Evolutionary conservation across 53 echinoderm and acorn worm species (phyloP).

Genomic region (Glandiceps talaboti): DNA sequence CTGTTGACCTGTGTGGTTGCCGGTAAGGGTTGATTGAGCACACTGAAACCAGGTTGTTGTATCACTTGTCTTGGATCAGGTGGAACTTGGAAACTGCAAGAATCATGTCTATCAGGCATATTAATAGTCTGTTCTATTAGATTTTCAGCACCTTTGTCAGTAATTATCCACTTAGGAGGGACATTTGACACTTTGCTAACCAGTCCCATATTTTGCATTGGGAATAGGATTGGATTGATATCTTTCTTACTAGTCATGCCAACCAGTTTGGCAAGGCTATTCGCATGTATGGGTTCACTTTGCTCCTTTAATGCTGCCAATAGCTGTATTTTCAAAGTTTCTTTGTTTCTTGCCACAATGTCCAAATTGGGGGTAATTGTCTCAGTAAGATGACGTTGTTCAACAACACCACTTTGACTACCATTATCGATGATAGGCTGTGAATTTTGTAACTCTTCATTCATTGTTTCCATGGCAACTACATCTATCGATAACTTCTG

Average conservation of each 20-base stretch:
- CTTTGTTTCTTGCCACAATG: not conserved
- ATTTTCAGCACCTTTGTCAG: slow-evolving; percentile 26
- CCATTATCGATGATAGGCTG: not conserved
- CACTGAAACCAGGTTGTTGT: not conserved
- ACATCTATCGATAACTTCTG: not conserved
- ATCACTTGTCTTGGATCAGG: not conserved
- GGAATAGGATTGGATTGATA: slow-evolving; percentile 77
- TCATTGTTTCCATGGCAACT: not conserved
- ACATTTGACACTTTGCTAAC: slow-evolving; percentile 61
- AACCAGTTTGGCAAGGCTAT: slow-evolving; percentile 55
- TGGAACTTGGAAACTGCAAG: not conserved
- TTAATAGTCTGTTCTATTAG: not conserved
- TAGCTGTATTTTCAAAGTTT: slow-evolving; percentile 27
- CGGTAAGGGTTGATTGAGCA: not conserved
- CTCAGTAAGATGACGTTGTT: not conserved
- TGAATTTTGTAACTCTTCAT: not conserved
- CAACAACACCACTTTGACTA: not conserved
- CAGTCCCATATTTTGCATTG: slow-evolving; percentile 60
- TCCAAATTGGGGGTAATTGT: not conserved
- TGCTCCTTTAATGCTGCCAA: slow-evolving; percentile 30
- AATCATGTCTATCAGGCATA: not conserved
- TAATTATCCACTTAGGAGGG: slow-evolving; percentile 75
- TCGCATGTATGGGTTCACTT: slow-evolving; percentile 51
- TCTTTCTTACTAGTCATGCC: slow-evolving; percentile 60
- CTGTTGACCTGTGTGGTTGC: not conserved